These are phyloP conservation scores for Tragelaphus oryx DNA, from an alignment of 2,797 vertebrate genomes.

Conservation along the genomic window DNA sequence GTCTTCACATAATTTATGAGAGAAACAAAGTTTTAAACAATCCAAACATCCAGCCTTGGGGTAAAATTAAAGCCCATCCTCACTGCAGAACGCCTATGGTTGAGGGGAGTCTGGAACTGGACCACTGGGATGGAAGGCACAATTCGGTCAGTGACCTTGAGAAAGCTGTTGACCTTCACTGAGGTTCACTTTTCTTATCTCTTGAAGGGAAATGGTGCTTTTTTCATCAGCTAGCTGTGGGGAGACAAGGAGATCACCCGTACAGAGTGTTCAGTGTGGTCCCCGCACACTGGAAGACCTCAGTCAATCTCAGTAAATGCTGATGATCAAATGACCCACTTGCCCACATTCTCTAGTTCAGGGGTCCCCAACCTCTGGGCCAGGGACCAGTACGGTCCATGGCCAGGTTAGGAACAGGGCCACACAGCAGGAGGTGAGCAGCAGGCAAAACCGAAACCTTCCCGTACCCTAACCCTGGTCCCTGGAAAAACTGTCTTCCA, in stretches of 20 bases:
- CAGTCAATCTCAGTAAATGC: background rate
- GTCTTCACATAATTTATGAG: background rate
- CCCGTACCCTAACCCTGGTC: background rate
- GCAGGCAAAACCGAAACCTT: background rate
- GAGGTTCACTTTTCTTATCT: background rate
- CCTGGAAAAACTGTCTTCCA: background rate
- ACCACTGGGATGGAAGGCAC: background rate
- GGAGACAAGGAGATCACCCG: no score
- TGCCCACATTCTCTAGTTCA: background rate
- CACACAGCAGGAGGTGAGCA: background rate
- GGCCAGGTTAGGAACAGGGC: background rate
- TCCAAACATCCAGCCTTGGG: background rate
- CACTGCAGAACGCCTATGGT: background rate
- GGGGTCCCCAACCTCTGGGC: background rate
- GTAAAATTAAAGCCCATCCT: background rate
- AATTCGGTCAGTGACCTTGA: background rate
- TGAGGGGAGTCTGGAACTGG: background rate
- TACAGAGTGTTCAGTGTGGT: accelerated
- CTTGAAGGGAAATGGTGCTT: background rate
- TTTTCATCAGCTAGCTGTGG: background rate
- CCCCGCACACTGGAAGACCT: background rate
- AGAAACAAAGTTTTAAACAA: background rate
- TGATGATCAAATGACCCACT: background rate
- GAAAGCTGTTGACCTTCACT: background rate
- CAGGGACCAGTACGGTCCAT: background rate